phyloP scores from a whole-genome alignment of 2,888 invertebrate genomes.

The Arrhopalites spinosus region DNA sequence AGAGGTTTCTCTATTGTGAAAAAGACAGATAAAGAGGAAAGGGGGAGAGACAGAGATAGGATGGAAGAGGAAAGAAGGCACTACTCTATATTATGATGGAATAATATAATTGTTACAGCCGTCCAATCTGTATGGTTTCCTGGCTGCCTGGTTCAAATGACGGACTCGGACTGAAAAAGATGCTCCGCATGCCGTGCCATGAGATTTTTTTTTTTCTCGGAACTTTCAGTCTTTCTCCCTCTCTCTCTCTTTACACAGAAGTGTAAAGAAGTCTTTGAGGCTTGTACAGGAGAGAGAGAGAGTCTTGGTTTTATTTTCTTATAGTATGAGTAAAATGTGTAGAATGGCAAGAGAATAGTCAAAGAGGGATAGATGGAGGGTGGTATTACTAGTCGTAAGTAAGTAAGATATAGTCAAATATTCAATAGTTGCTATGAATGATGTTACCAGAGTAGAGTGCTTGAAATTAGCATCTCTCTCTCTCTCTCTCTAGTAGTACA shows the following conservation, averaged over 20 bases:
- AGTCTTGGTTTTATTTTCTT: background rate
- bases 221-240: too few species aligned
- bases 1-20: background rate
- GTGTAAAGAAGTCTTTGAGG: background rate
- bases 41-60: background rate
- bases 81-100: constrained; percentile 40
- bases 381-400: too few species aligned
- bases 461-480: too few species aligned
- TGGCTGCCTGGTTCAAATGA: constrained; percentile 44
- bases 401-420: too few species aligned
- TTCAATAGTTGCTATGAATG: too few species aligned
- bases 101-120: constrained; percentile 20
- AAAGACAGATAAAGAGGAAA: background rate
- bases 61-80: constrained; percentile 8
- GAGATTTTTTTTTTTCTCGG: constrained; percentile 21
- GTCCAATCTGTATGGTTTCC: constrained; percentile 44
- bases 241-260: background rate
- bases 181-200: constrained; percentile 23
- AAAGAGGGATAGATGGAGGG: too few species aligned
- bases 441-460: too few species aligned
- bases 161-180: constrained; percentile 48
- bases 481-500: too few species aligned
- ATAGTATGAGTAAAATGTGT: background rate
- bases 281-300: background rate
- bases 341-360: background rate